Conservation (phyloP, 23 tunicate genomes). For the Botrylloides violaceus region DNA sequence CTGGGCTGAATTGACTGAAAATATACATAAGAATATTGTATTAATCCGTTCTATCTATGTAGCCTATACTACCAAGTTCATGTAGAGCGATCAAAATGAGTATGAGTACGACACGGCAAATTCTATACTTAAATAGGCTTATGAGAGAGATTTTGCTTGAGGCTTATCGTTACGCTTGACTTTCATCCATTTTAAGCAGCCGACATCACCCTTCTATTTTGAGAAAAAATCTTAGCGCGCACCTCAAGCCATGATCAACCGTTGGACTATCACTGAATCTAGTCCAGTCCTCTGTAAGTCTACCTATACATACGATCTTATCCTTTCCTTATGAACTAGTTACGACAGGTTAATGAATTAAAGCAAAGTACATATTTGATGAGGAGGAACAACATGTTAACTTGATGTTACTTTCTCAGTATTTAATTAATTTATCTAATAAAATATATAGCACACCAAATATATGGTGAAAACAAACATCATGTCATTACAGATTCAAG, state of each 20-base stretch:
- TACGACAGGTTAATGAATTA: background rate
- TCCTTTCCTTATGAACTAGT: background rate
- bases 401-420: background rate
- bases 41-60: background rate
- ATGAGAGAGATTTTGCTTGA: background rate
- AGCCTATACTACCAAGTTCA: background rate
- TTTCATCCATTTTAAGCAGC: background rate
- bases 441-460: background rate
- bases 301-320: too few relatives aligned
- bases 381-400: background rate
- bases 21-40: background rate
- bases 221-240: background rate
- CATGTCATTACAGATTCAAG: too few relatives aligned
- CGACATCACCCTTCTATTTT: background rate
- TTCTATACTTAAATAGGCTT: background rate
- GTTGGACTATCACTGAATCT: too few relatives aligned
- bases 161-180: slow-evolving; percentile 5
- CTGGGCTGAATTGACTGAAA: background rate
- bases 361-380: background rate
- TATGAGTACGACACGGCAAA: background rate
- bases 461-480: background rate
- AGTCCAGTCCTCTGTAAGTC: too few relatives aligned
- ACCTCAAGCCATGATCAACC: background rate
- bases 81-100: background rate
- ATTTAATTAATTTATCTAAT: background rate